A percentile compares a stretch with the other conserved stretches of the same genome.
Conservation (phyloP, 2,113 vertebrate species). For the Chaenocephalus aceratus region DNA sequence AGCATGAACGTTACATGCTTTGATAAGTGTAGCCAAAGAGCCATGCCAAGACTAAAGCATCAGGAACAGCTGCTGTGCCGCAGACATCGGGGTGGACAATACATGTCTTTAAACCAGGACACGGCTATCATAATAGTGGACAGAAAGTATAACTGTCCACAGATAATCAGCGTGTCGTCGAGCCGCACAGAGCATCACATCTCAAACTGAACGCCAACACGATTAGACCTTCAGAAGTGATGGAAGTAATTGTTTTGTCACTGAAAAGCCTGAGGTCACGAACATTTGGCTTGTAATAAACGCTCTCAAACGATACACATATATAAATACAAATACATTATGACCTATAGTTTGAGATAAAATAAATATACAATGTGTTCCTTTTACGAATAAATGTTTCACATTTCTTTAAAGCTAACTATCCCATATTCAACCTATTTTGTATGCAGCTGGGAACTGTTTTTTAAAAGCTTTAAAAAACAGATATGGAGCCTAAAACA, state of each 20-base stretch:
- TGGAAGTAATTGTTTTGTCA: constrained; percentile 31
- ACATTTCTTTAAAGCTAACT: background rate
- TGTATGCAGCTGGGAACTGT: background rate
- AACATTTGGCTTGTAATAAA: constrained; percentile 24
- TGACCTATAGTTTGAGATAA: background rate
- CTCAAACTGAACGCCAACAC: constrained; percentile 47
- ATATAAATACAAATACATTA: constrained; percentile 8
- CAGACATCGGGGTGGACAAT: constrained; percentile 66
- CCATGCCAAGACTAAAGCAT: constrained; percentile 66
- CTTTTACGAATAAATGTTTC: background rate
- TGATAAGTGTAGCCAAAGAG: constrained; percentile 73
- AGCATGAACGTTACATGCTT: constrained; percentile 68
- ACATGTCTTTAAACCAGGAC: constrained; percentile 55
- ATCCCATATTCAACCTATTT: background rate
- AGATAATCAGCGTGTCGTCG: constrained; percentile 53
- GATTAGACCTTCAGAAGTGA: constrained; percentile 45
- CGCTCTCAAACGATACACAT: constrained; percentile 20
- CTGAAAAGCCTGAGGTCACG: constrained; percentile 47
- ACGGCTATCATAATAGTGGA: constrained; percentile 49
- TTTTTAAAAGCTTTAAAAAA: background rate
- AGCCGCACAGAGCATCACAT: constrained; percentile 29
- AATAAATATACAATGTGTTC: constrained; percentile 1
- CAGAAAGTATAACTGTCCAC: constrained; percentile 53
- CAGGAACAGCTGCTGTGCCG: constrained; percentile 65
- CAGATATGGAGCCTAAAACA: background rate